Evolutionary conservation across 2,797 vertebrate species (phyloP), one percentile per base, ranked within the genome.

Genomic region (Microtus californicus): DNA sequence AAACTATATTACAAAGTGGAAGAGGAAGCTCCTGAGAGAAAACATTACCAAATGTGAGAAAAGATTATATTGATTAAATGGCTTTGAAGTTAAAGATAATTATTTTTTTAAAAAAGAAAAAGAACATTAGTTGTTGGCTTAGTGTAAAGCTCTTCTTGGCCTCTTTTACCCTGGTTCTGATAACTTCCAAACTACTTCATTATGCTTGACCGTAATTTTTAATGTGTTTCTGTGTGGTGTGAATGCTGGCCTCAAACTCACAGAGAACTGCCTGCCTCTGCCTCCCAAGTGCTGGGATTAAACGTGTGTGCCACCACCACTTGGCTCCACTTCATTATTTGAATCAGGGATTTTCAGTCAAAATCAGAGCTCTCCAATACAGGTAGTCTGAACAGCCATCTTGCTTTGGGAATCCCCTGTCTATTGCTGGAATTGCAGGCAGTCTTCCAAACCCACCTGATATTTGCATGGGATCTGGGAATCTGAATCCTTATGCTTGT

Each of bases 1-100:
- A 87, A 96, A n/a, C 34, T 51, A 92, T 51, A 81, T 81, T 87
- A 87, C 31, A 80, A 34, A n/a, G 63, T 65, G 31, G n/a, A 94
- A 19, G 43, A 69, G 7, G 27, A 6, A 43, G 37, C 4, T 63
- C 43, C 27, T 2, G 2, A 83, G 71, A 90, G 37, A 63, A 95
- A 87, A 43, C 17, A 9, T 81, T 48, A 13, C 74, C 54, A 12
- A 29, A 15, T 59, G 10, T 59, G 51, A 56, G 63, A 61, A 82
- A 61, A 31, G 15, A 78, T 54, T 51, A 78, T 78, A 78, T 17
- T 78, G 29, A 51, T 51, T 54, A 51, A 86, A 43, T 29, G 6
- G 71, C 51, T 31, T 73, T 17, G n/a, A 78, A n/a, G n/a, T 65
- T 40, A 56, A 96, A 74, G 34, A 77, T 25, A 59, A 8, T 59